Percentiles rank a stretch among this genome's conserved stretches.
Conservation (phyloP, 1,140 invertebrate species). For the Geopemphigus sp. region DNA sequence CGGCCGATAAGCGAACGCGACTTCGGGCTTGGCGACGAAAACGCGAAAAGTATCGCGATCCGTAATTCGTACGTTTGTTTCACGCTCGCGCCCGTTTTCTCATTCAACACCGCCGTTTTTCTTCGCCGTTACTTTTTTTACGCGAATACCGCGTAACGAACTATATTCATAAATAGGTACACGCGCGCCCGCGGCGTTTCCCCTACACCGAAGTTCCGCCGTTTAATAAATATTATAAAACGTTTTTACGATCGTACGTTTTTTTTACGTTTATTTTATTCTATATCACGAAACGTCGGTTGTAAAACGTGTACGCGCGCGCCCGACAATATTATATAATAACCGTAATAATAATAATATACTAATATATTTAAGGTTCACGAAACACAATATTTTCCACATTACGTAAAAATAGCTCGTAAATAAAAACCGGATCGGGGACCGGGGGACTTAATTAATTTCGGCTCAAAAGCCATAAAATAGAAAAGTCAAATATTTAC, state of each 20-base stretch:
- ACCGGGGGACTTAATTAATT: background rate
- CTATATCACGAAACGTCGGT: background rate
- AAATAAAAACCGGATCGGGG: constrained; percentile 8
- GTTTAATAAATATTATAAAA: constrained; percentile 19
- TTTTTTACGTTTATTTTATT: constrained; percentile 36
- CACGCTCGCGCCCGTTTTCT: too few relatives aligned
- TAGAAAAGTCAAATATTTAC: background rate
- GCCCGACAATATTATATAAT: background rate
- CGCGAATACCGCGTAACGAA: too few relatives aligned
- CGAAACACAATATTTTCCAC: background rate
- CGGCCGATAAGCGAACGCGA: too few relatives aligned
- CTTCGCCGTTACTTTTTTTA: too few relatives aligned
- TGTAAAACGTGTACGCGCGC: background rate
- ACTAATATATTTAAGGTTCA: background rate
- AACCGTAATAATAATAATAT: background rate
- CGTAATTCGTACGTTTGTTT: too few relatives aligned
- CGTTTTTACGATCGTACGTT: constrained; percentile 18
- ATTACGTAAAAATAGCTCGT: background rate
- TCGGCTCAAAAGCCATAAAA: background rate
- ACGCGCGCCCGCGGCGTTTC: background rate
- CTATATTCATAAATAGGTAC: background rate
- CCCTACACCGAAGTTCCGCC: background rate
- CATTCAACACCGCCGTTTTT: too few relatives aligned
- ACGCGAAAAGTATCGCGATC: too few relatives aligned
- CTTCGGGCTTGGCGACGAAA: too few relatives aligned